Base-by-base conservation (phyloP, 2,888 invertebrate genomes). In the Pteria penguin region DNA sequence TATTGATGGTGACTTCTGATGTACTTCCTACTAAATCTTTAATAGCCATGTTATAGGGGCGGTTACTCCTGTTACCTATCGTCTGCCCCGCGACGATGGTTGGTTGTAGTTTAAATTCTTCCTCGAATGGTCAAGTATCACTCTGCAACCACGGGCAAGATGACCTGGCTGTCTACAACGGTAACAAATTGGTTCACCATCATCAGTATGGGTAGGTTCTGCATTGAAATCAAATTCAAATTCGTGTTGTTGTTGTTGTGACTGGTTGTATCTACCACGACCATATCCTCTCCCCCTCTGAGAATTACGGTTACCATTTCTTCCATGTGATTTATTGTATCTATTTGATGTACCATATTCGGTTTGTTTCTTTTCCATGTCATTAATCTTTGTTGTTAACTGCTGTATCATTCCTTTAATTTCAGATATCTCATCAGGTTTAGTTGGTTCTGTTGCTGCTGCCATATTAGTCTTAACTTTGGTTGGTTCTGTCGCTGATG, bases 321-420 rank as follows among this genome's bases (percentile, higher is more conserved):
- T 45, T 8, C 18, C 0, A 14, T 8, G 8, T 45, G 45, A 14
- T 18, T 45, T 8, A 14, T 8, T 8, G 8, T 22, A 8, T 57
- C 57, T 57, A 8, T 57, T 14, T n/a, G n/a, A n/a, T n/a, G n/a
- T n/a, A n/a, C n/a, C n/a, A n/a, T n/a, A n/a, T n/a, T n/a, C n/a
- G n/a, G n/a, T n/a, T 24, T 57, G 11, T 5, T 24, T 22, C 22
- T 57, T 57, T 22, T 57, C 57, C 57, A 57, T 11, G 24, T 57
- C 8, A 8, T 11, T 57, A 8, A 57, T 22, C 57, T 57, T 57
- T 14, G 57, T 22, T n/a, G 57, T 57, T 22, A 57, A 22, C 57
- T 57, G 57, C 22, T 57, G 57, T 11, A 57, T 57, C 57, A 57
- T 57, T 18, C 57, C 57, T 57, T 57, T 57, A 18, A 57, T 8